Evolutionary conservation across 2,113 vertebrate genomes (phyloP).

Genomic region (Nanorana parkeri): DNA sequence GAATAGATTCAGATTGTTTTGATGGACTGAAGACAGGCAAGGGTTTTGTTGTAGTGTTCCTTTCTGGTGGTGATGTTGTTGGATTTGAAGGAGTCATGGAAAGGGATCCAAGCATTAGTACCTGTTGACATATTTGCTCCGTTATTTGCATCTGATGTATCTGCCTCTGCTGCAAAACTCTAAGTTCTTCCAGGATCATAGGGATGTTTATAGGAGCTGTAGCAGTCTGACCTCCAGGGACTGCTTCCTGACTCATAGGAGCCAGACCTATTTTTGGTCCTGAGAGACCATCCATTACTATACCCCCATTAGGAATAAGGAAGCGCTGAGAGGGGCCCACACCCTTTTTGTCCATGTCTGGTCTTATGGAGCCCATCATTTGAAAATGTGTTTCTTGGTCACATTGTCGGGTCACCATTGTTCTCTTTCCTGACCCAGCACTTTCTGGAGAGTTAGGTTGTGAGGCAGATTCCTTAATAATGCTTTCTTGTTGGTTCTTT

Average conservation of each 20-base stretch:
- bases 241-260: constrained; percentile 65
- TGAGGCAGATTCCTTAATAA: constrained; percentile 25
- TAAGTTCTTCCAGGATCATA: constrained; percentile 86
- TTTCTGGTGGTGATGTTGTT: constrained; percentile 45
- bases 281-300: constrained; percentile 71
- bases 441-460: constrained; percentile 38
- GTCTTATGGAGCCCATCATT: constrained; percentile 12
- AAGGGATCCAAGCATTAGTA: constrained; percentile 80
- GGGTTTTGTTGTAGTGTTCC: constrained; percentile 64
- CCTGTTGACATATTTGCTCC: constrained; percentile 90
- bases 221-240: constrained; percentile 61
- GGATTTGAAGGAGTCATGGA: constrained; percentile 58
- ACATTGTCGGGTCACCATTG: constrained; percentile 60
- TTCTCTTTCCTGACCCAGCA: constrained; percentile 62
- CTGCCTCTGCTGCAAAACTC: constrained; percentile 88
- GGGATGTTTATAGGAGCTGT: constrained; percentile 75
- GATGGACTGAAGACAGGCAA: constrained; percentile 69
- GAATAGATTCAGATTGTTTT: constrained; percentile 62
- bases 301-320: constrained; percentile 64
- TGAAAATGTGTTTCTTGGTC: constrained; percentile 61
- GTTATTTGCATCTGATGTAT: constrained; percentile 96
- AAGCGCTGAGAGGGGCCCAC: constrained; percentile 60
- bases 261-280: constrained; percentile 69
- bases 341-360: constrained; percentile 47
- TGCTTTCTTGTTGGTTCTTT: constrained; percentile 6